Percentiles rank a stretch among this genome's conserved stretches.
Conservation (phyloP, 2,113 vertebrate genomes). For the Otus sunia region DNA sequence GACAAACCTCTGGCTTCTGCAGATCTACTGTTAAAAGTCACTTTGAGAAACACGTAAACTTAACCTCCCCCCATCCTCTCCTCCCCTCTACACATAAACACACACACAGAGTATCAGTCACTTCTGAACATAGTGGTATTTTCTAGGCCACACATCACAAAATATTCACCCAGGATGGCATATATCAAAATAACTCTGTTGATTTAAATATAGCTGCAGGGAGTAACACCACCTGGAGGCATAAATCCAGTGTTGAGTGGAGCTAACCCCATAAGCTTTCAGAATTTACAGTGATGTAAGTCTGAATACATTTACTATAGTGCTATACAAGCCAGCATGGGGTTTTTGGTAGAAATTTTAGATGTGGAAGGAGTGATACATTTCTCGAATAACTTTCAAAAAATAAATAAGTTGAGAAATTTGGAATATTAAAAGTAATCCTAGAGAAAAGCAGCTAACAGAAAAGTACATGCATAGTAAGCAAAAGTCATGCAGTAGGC, state of each 20-base stretch:
- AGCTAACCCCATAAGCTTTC: not conserved
- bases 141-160: not conserved
- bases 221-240: slow-evolving; percentile 1
- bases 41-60: not conserved
- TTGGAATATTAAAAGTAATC: not conserved
- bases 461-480: not conserved
- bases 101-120: not conserved
- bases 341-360: not conserved
- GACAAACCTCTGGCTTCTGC: not conserved
- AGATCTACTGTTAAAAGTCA: not conserved
- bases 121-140: not conserved
- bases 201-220: not conserved
- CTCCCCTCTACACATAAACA: not conserved
- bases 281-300: not conserved
- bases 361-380: not conserved
- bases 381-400: not conserved
- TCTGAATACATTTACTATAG: not conserved
- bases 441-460: not conserved
- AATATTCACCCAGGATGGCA: not conserved
- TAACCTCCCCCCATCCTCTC: not conserved
- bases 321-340: accelerated
- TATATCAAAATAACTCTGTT: not conserved
- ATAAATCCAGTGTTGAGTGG: not conserved
- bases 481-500: not conserved
- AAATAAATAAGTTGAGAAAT: not conserved